Percentiles rank a stretch among this genome's conserved stretches.
These are phyloP conservation scores for Karalla daura DNA, from an alignment of 2,797 vertebrate species.

Conservation along the genomic window DNA sequence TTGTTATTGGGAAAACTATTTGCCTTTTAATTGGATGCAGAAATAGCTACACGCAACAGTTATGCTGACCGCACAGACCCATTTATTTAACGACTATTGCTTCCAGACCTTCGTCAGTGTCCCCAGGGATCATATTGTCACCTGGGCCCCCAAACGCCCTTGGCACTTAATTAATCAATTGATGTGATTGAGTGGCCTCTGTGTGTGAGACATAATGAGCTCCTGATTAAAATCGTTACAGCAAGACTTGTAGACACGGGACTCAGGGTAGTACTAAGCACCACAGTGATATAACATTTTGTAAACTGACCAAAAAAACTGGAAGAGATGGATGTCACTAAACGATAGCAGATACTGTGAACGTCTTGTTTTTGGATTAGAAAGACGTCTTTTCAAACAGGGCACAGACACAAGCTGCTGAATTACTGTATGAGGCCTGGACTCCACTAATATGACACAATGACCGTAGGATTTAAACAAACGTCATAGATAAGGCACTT, in stretches of 20 bases:
- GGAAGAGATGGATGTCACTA: not conserved
- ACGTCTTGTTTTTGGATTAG: not conserved
- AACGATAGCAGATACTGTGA: not conserved
- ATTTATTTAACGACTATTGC: constrained; percentile 61
- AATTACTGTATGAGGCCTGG: not conserved
- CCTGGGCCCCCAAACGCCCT: constrained; percentile 60
- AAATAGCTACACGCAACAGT: constrained; percentile 31
- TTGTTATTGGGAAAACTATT: constrained; percentile 40
- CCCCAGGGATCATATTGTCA: constrained; percentile 60
- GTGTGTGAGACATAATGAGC: constrained; percentile 74
- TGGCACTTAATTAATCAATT: constrained; percentile 78
- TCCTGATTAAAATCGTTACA: constrained; percentile 75
- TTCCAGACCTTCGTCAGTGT: constrained; percentile 33
- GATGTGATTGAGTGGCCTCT: constrained; percentile 73
- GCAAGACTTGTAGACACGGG: constrained; percentile 34
- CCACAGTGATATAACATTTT: constrained; percentile 9
- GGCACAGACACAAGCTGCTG: not conserved
- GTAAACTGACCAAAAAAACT: not conserved
- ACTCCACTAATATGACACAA: not conserved
- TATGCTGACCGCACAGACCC: constrained; percentile 49
- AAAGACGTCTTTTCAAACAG: not conserved
- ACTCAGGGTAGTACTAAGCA: not conserved
- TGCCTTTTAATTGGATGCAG: constrained; percentile 56
- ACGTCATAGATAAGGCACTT: not conserved
- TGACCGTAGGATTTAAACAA: not conserved